These are phyloP conservation scores for Xiphophorus maculatus DNA, from an alignment of 2,113 vertebrate species.

Conservation along the genomic window DNA sequence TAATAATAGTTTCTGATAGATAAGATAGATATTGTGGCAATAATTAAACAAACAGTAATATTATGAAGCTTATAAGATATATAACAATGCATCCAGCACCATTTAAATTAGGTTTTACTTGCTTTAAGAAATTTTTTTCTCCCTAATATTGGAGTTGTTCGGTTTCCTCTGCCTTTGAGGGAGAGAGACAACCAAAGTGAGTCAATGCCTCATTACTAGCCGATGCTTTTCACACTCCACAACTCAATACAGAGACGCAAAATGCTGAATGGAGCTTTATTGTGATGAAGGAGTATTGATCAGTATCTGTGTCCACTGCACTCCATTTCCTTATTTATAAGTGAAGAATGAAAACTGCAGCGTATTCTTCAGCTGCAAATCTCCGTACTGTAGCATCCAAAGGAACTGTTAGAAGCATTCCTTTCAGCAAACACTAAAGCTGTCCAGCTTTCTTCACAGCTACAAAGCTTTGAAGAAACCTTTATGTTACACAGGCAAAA, in stretches of 20 bases:
- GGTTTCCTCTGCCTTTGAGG: neutral
- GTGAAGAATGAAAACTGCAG: slow-evolving; percentile 29
- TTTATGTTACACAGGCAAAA: neutral
- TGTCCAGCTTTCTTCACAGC: too few species aligned
- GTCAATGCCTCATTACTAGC: slow-evolving; percentile 28
- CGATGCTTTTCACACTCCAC: slow-evolving; percentile 2
- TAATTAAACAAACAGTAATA: neutral
- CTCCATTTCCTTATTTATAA: slow-evolving; percentile 40
- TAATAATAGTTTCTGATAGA: slow-evolving; percentile 18
- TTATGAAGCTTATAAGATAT: neutral
- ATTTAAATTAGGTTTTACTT: neutral
- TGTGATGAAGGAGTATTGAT: slow-evolving; percentile 53
- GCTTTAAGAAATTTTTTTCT: neutral
- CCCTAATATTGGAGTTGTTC: neutral
- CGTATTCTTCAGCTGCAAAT: neutral
- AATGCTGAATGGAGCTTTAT: slow-evolving; percentile 29
- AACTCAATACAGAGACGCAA: slow-evolving; percentile 29
- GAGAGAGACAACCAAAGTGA: neutral
- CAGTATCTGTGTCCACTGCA: slow-evolving; percentile 34
- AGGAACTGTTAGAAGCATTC: neutral
- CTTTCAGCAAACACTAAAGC: neutral
- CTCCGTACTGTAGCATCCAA: neutral
- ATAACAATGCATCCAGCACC: slow-evolving; percentile 8
- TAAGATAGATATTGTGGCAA: neutral
- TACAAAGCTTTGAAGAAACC: neutral